Evolutionary conservation across 2,797 vertebrate species (phyloP).

Genomic region (Otolemur crassicaudatus): DNA sequence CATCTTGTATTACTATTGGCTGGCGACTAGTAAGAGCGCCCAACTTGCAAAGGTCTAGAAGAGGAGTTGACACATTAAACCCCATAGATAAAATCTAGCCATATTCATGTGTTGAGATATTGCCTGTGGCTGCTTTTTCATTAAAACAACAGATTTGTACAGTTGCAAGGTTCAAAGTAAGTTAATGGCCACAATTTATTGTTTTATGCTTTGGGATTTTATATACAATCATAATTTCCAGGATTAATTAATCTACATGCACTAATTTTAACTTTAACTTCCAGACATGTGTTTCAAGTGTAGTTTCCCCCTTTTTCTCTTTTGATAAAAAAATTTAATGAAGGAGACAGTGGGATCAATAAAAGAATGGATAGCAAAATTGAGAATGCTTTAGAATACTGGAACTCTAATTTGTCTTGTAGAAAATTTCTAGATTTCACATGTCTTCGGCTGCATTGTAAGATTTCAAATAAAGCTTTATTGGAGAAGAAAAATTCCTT

Average conservation of each 20-base stretch:
- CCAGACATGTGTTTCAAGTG: not conserved
- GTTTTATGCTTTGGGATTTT: conserved; percentile 22
- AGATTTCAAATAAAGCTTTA: conserved; percentile 62
- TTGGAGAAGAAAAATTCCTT: conserved; percentile 49
- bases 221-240: not conserved
- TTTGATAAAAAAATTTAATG: conserved; percentile 42
- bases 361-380: not conserved
- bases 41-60: too few relatives aligned
- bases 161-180: not conserved
- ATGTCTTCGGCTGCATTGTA: not conserved
- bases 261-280: conserved; percentile 22
- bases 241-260: not conserved
- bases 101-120: too few relatives aligned
- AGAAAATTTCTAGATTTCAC: conserved; percentile 50
- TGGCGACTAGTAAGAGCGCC: too few relatives aligned
- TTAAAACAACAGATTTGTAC: too few relatives aligned
- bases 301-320: not conserved
- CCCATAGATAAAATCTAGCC: too few relatives aligned
- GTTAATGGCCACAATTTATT: not conserved
- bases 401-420: conserved; percentile 1
- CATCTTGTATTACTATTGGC: not conserved
- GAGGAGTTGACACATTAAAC: too few relatives aligned
- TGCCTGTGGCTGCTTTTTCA: too few relatives aligned
- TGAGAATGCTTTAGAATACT: not conserved
- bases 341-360: not conserved